Base-by-base conservation (phyloP, 2,113 vertebrate genomes). In the Uria lomvia region DNA sequence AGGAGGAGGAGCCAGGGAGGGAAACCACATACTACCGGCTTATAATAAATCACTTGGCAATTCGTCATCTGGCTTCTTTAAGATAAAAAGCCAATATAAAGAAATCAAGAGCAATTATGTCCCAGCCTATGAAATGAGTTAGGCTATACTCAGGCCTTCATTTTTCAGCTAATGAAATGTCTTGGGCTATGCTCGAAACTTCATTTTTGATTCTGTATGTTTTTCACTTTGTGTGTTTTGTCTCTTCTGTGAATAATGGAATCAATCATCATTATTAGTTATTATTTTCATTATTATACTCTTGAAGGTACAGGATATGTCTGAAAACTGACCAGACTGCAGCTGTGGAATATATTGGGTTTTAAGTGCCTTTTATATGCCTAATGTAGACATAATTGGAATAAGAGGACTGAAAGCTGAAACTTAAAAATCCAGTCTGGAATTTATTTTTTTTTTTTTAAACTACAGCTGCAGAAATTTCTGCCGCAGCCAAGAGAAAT, bases 71-170 rank as follows among this genome's bases (percentile, higher is more conserved):
- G 92, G 56, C 8, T 91, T 85, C 73, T 93, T 93, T 91, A 72
- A 88, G 73, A 87, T 87, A 94, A 96, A 96, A 95, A 94, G 22
- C 18, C 79, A 75, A 40, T 80, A 80, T 26, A 88, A 40, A 52
- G 22, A 76, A 59, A 92, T 68, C 58, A 66, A 90, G 38, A 84
- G 24, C 34, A 95, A 91, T 95, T 93, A 78, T 49, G 12, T 81
- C 12, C 40, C 52, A 82, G 65, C 30, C 60, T 90, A n/a, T 78
- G 56, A 93, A 93, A 43, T 71, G 26, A 49, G 62, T 78, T 60
- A 42, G 60, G 24, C 22, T 88, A 43, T 19, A 9, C 17, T 87
- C 49, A 77, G 81, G 32, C 50, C 38, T 83, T 87, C 50, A 66
- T 52, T 78, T 74, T 82, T 75, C 22, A 66, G 76, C 42, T 87